phyloP scores from a whole-genome alignment of 2,113 vertebrate species.

The Potamarius usumacintae region DNA sequence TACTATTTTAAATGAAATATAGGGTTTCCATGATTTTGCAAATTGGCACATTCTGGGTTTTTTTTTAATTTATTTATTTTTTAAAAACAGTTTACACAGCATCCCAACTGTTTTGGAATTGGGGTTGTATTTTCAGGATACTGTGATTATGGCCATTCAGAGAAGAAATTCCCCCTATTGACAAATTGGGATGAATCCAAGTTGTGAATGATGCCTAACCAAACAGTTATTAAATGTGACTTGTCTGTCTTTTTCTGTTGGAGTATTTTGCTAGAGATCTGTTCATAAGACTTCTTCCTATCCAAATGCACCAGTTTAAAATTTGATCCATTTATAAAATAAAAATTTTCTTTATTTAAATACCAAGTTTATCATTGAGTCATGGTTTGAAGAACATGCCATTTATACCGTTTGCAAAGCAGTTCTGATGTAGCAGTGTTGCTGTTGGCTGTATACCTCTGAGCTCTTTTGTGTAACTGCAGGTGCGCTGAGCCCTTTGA shows the following conservation, averaged over 20 bases:
- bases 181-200: not conserved
- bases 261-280: not conserved
- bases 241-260: not conserved
- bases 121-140: not conserved
- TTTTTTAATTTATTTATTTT: no score
- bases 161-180: not conserved
- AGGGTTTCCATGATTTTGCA: no score
- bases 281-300: not conserved
- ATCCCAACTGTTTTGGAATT: no score
- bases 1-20: no score
- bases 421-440: not conserved
- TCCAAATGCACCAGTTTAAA: not conserved
- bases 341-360: not conserved
- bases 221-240: not conserved
- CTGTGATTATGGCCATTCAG: not conserved
- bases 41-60: no score
- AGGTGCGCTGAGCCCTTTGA: slow-evolving; percentile 94
- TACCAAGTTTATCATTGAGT: not conserved
- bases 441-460: not conserved
- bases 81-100: no score
- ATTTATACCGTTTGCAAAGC: not conserved
- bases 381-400: not conserved
- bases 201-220: not conserved
- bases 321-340: no score
- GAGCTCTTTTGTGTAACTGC: slow-evolving; percentile 63